Evolutionary conservation across 2,113 vertebrate genomes (phyloP).

Genomic region (Burhinus bistriatus): DNA sequence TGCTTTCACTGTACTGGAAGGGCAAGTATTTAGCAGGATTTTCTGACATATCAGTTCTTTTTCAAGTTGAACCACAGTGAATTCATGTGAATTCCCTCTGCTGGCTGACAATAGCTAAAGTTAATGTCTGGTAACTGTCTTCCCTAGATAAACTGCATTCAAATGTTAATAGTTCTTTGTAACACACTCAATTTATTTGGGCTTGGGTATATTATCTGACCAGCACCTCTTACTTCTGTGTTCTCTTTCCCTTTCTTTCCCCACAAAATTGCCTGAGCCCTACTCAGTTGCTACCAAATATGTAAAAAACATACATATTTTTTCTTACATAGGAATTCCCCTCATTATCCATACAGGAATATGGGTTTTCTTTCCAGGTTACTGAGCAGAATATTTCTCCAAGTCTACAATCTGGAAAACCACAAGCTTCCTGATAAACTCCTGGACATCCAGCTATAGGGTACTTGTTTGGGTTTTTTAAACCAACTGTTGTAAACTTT

Average conservation of each 20-base stretch:
- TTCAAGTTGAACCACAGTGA: background rate
- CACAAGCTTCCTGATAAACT: background rate
- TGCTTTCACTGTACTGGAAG: background rate
- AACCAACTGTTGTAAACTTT: background rate
- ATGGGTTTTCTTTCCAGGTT: background rate
- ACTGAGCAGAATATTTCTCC: background rate
- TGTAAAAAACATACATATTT: background rate
- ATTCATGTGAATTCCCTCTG: background rate
- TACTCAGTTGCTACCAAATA: background rate
- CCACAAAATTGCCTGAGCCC: background rate
- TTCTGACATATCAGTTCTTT: background rate
- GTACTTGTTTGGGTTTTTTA: background rate
- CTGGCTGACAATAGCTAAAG: background rate
- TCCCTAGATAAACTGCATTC: background rate
- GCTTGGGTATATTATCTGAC: background rate
- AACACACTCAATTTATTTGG: background rate
- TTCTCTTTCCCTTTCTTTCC: background rate
- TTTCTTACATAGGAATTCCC: background rate
- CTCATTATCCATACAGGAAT: background rate
- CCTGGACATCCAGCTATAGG: background rate
- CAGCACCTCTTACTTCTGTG: background rate
- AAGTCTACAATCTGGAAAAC: background rate
- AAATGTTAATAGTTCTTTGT: background rate
- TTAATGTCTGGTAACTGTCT: background rate
- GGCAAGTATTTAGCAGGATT: background rate